phyloP scores from a whole-genome alignment of 2,113 vertebrate genomes.

The Balaeniceps rex region DNA sequence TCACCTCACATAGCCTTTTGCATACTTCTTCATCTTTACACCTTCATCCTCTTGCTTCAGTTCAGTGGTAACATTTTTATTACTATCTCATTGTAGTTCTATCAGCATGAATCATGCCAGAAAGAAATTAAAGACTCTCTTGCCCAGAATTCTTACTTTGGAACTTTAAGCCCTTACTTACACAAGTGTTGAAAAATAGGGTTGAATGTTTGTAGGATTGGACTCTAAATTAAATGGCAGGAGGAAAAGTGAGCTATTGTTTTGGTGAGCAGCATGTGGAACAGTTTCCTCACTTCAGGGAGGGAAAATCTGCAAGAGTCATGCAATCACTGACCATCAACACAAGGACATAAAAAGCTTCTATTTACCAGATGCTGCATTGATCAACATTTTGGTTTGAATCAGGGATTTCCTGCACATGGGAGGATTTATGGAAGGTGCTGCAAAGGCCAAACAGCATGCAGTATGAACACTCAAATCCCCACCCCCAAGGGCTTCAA shows the following conservation, averaged over 20 bases:
- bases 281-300: neutral
- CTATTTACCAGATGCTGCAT: neutral
- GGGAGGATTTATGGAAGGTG: neutral
- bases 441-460: neutral
- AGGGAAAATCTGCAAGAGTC: neutral
- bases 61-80: neutral
- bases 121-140: neutral
- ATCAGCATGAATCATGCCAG: neutral
- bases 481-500: neutral
- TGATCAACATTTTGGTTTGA: neutral
- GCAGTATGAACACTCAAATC: neutral
- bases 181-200: neutral
- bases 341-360: neutral
- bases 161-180: neutral
- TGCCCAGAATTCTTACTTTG: neutral
- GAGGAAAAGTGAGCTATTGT: neutral
- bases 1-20: neutral
- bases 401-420: neutral
- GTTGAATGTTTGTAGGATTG: neutral
- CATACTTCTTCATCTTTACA: neutral
- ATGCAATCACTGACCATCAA: neutral
- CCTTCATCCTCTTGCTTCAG: neutral
- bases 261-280: neutral
- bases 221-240: neutral
- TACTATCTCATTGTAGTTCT: neutral